Evolutionary conservation across 2,113 vertebrate species (phyloP), one percentile per base, ranked within the genome.

Genomic region (Sphaerodactylus townsendi): DNA sequence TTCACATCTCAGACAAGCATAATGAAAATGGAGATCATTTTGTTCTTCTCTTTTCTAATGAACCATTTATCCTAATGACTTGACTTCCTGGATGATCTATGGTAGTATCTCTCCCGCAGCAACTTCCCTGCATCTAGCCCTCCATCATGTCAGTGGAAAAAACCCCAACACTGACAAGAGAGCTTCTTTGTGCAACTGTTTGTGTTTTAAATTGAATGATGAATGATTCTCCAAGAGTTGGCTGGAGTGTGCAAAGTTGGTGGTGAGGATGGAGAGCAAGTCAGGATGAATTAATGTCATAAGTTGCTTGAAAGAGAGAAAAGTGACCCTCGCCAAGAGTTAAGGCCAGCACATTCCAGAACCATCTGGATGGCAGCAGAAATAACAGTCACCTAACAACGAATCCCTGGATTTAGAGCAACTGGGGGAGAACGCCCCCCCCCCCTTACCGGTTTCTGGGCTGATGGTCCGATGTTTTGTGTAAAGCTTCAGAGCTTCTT

Each of bases 201-300:
- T 68, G 33, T 65, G 81, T 88, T 78, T 85, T 90, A 89, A 89
- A 90, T 87, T 76, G 83, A 13, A 19, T 90, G 83, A 88, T 85
- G 81, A 90, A 95, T 94, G 89, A 86, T 89, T 84, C 86, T 90
- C 72, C 79, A 93, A 86, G 88, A 84, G 77, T 84, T 90, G 94
- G 74, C 72, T 90, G 90, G 39, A 68, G 44, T 10, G 28, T 9
- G 53, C 62, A 37, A 62, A 84, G 85, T 90, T 81, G 69, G 75
- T 82, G 86, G 79, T 78, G 65, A 81, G 81, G 37, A n/a, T 91
- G 85, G 82, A 62, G 82, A 82, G 89, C 74, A 87, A 84, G 86
- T 70, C 65, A 5, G 73, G 92, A 90, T 90, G 10, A 93, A 92
- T 90, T 92, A 89, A 88, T 87, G 73, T 83, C 86, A 39, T 72